These are phyloP conservation scores for Rhinoderma darwinii DNA, from an alignment of 2,113 vertebrate genomes.

Conservation along the genomic window DNA sequence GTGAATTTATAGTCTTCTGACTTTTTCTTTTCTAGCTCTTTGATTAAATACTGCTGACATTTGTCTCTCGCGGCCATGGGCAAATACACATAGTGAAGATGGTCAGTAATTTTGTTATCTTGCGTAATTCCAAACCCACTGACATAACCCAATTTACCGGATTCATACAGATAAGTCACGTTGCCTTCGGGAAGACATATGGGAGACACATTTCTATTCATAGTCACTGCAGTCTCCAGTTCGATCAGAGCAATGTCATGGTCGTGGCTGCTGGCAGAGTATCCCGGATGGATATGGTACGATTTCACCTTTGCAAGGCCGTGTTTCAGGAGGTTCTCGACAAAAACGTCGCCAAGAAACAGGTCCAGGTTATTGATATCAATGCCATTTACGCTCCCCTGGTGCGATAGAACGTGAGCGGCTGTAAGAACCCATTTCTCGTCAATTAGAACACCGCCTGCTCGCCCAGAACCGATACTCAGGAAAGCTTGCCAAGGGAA, in stretches of 20 bases:
- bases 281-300: constrained; percentile 82
- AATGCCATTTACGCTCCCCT: neutral
- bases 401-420: constrained; percentile 80
- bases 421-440: constrained; percentile 91
- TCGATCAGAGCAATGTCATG: constrained; percentile 89
- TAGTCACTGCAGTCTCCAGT: constrained; percentile 74
- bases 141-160: constrained; percentile 73
- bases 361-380: constrained; percentile 60
- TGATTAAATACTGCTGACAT: constrained; percentile 66
- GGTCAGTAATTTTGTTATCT: neutral
- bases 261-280: constrained; percentile 69
- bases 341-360: constrained; percentile 68
- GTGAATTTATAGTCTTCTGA: constrained; percentile 66
- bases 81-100: constrained; percentile 74
- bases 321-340: constrained; percentile 46
- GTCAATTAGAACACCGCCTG: constrained; percentile 82
- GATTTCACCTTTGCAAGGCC: constrained; percentile 67
- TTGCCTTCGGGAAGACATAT: constrained; percentile 83
- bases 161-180: constrained; percentile 46
- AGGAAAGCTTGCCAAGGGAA: constrained; percentile 88
- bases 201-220: constrained; percentile 78
- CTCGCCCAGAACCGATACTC: constrained; percentile 61
- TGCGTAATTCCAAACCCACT: constrained; percentile 84
- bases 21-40: neutral
- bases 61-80: constrained; percentile 58